Conservation (phyloP, 2,888 invertebrate species). For the Gisinianus flammeolus region DNA sequence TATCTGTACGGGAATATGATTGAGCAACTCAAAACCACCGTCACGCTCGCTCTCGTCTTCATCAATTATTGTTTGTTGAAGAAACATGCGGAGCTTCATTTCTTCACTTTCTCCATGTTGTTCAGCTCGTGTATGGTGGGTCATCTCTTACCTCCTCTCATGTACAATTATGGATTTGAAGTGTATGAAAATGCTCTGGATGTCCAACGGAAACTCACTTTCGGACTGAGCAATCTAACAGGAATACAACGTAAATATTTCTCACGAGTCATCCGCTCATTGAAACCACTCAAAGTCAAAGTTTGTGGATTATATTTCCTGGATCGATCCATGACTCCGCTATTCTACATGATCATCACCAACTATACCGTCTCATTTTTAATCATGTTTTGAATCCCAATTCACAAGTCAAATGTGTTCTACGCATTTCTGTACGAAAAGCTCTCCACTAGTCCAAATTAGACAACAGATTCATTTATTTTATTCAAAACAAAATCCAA, state of each 20-base stretch:
- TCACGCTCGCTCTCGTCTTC: conserved; percentile 15
- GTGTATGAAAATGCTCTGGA: conserved; percentile 1
- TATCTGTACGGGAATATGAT: conserved; percentile 2
- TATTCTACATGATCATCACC: conserved; percentile 14
- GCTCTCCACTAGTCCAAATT: no score
- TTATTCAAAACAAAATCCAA: no score
- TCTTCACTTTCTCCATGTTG: conserved; percentile 1
- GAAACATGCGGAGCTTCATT: conserved; percentile 7
- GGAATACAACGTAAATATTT: neutral
- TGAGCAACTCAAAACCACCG: conserved; percentile 20
- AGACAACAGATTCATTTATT: no score
- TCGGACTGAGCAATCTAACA: neutral
- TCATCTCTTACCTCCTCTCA: conserved; percentile 19
- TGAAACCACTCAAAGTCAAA: conserved; percentile 10
- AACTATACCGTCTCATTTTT: conserved; percentile 25
- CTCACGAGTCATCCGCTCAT: neutral
- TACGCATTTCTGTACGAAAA: no score
- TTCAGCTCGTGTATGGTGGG: conserved; percentile 10
- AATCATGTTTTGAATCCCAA: conserved; percentile 19
- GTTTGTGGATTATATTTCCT: conserved; percentile 22
- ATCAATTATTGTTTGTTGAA: conserved; percentile 8
- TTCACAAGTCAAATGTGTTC: no score
- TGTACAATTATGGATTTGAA: conserved; percentile 19
- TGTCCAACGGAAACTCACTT: neutral
- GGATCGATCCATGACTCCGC: conserved; percentile 21